Evolutionary conservation across 2,888 invertebrate genomes (phyloP), one percentile per base, ranked within the genome.

Genomic region (Athripsodes cinereus): DNA sequence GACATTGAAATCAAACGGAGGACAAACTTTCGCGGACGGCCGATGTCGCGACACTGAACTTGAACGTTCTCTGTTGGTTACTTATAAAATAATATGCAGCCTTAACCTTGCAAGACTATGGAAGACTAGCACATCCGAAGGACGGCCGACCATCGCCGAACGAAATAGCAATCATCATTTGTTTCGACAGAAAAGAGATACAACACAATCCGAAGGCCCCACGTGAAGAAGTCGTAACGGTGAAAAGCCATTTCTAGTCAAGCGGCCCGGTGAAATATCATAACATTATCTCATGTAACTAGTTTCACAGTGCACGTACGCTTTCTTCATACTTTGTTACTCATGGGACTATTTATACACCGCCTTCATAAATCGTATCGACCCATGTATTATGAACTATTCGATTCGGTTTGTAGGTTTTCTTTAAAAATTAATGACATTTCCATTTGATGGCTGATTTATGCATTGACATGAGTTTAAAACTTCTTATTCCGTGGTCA

Each of bases 41-140:
- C 21, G 52, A 49, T 58, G 53, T 52, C 62, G 58, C 60, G 62
- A 62, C 62, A 62, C 62, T 62, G 62, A 62, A 62, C 62, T 62
- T 62, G 62, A 62, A 57, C 56, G 53, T 52, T 57, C 57, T 53
- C 57, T 52, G 62, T 52, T 57, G 57, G 58, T 52, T 58, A 60
- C 60, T 62, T 62, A 62, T 62, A 62, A 62, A 58, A 62, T 60
- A 53, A 55, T 60, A 51, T 53, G 57, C 62, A 62, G 58, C 62
- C 60, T 60, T 60, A 62, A 62, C 62, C 60, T 62, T 62, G 62
- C 62, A 47, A 51, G 52, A 47, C 52, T 34, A 40, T 52, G 57
- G n/a, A 60, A 53, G 60, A 60, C 53, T 53, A 46, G 52, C 55
- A 34, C 46, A 22, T 58, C 58, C 58, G 58, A 55, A 55, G 50